Base-by-base conservation (phyloP, 2,888 invertebrate species). In the Epicampocera succincta region DNA sequence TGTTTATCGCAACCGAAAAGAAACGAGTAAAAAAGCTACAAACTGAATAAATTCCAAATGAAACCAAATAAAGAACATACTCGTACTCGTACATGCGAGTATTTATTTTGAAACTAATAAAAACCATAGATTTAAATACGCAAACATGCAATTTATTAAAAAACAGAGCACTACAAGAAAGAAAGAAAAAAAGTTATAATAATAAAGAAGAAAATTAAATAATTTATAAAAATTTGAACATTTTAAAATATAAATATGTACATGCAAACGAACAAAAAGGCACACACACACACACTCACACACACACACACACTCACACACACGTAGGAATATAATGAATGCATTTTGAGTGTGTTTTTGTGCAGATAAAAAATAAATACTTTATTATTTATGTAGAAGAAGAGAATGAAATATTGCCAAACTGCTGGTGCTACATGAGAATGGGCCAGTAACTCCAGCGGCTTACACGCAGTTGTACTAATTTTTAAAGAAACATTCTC, bases 81-180 rank as follows among this genome's bases (percentile, higher is more conserved):
- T n/a, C n/a, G n/a, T n/a, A n/a, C n/a, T n/a, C n/a, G n/a, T n/a
- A n/a, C 3, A 29, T 29, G 29, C 29, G 6, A 4, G 29, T 29
- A 66, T 66, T 66, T 66, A 66, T 78, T 78, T 65, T 29, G 21
- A 44, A 78, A 71, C 72, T 78, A 72, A 78, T 66, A 72, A 72
- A 63, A 78, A 65, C 56, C 58, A 72, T 65, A 66, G 72, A 78
- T 72, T 78, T 60, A 50, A 65, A 19, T 15, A 65, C 29, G 65
- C 63, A 77, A 69, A 17, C 61, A 77, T 77, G 69, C 71, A 77
- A 71, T 71, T 71, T 60, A 58, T 68, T 60, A 21, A 66, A 73
- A 72, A 60, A 21, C 12, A 19, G 42, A 44, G 29, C 13, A 50
- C 56, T 56, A 40, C 9, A 65, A 42, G 29, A n/a, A 72, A 48